Evolutionary conservation across 2,797 vertebrate genomes (phyloP).

Genomic region (Liasis olivaceus): DNA sequence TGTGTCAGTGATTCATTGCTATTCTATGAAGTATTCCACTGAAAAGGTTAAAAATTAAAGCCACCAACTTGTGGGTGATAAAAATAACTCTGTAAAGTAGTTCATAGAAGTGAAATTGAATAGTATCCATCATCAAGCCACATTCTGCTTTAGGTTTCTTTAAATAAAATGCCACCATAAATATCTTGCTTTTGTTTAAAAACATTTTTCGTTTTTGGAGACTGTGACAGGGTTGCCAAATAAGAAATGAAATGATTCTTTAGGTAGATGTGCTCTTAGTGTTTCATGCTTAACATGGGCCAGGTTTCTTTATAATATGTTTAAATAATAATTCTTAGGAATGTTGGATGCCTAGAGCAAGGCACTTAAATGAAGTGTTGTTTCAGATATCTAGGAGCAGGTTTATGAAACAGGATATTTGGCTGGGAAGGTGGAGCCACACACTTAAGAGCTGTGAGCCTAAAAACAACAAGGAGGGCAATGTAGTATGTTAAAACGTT

Average conservation of each 20-base stretch:
- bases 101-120: slow-evolving; percentile 68
- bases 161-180: slow-evolving; percentile 50
- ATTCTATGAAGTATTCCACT: slow-evolving; percentile 75
- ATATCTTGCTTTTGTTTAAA: slow-evolving; percentile 59
- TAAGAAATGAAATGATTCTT: slow-evolving; percentile 64
- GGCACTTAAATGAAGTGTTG: slow-evolving; percentile 71
- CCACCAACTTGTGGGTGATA: slow-evolving; percentile 61
- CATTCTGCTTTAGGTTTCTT: slow-evolving; percentile 48
- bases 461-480: slow-evolving; percentile 62
- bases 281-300: slow-evolving; percentile 73
- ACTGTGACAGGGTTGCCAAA: slow-evolving; percentile 43
- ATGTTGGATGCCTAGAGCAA: slow-evolving; percentile 80
- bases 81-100: slow-evolving; percentile 62
- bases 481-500: slow-evolving; percentile 61
- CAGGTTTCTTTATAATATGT: slow-evolving; percentile 79
- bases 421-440: slow-evolving; percentile 73
- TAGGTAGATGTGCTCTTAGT: slow-evolving; percentile 73
- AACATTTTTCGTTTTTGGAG: slow-evolving; percentile 57
- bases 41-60: slow-evolving; percentile 73
- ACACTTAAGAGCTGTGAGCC: slow-evolving; percentile 73
- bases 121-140: slow-evolving; percentile 62
- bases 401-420: slow-evolving; percentile 82
- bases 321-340: slow-evolving; percentile 84
- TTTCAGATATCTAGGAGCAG: slow-evolving; percentile 77
- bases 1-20: slow-evolving; percentile 79